phyloP scores from a whole-genome alignment of 2,888 invertebrate genomes.

The Dendrolimus houi region DNA sequence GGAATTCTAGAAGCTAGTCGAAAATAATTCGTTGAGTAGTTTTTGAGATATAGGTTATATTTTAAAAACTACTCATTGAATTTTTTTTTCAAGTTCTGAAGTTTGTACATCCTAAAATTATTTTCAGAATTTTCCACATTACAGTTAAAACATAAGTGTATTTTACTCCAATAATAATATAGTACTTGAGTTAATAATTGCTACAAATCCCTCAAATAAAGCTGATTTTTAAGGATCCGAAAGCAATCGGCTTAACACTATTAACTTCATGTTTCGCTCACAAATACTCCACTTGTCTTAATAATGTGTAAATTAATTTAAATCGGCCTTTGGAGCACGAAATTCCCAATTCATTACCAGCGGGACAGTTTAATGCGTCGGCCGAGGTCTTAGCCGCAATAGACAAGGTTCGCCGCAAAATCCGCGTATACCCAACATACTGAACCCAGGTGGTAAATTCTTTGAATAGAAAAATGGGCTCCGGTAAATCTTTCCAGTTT shows the following conservation, averaged over 20 bases:
- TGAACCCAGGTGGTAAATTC: conserved; percentile 46
- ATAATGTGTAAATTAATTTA: conserved; percentile 69
- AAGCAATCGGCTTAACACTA: conserved; percentile 51
- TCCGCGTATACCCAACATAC: conserved; percentile 41
- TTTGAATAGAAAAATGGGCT: conserved; percentile 44
- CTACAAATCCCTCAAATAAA: too few species aligned
- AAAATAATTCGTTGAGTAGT: too few species aligned
- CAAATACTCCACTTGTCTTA: conserved; percentile 44
- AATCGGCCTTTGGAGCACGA: conserved; percentile 59
- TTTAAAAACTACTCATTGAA: too few species aligned
- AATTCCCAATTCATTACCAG: conserved; percentile 63
- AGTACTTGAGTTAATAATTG: too few species aligned
- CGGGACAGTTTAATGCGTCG: conserved; percentile 57
- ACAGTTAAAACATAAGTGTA: too few species aligned
- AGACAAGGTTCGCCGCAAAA: conserved; percentile 37
- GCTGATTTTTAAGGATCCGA: conserved; percentile 13
- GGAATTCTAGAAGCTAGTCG: too few species aligned
- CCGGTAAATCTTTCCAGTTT: conserved; percentile 34
- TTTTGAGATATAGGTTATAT: too few species aligned
- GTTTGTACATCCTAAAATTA: too few species aligned
- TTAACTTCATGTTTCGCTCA: conserved; percentile 47
- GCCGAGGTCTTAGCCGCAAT: conserved; percentile 32
- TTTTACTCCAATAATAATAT: too few species aligned
- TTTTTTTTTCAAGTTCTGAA: too few species aligned
- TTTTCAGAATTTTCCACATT: too few species aligned